Base-by-base conservation (phyloP, 2,797 vertebrate genomes). In the Silurus lanzhouensis region DNA sequence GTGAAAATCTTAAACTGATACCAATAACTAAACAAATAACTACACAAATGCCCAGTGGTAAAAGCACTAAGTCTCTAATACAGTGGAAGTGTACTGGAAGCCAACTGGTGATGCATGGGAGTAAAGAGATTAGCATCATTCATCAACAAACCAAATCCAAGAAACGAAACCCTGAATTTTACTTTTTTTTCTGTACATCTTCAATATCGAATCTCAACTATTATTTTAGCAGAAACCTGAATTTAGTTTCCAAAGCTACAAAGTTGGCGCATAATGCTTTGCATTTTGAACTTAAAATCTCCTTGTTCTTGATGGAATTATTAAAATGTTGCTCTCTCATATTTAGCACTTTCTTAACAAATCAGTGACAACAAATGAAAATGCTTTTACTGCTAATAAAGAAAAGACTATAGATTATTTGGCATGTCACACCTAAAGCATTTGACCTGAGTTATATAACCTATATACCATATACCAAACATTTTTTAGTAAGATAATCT, bases 371-470 rank as follows among this genome's bases (percentile, higher is more conserved):
- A 38, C 6, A 72, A 72, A 72, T 72, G 17, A 2, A 38, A 68
- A 19, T 71, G 46, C 38, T 72, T 72, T 10, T 44, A 46, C 0
- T 31, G 17, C 6, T 31, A 19, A 68, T 68, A 66, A 14, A 27
- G 64, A 66, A 66, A 64, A 31, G 14, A 68, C 27, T 31, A 68
- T 67, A 67, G 66, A 68, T 68, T 8, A n/a, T 74, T 75, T 55
- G 48, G 48, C 17, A 44, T 3, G 3, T 70, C n/a, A 55, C 46
- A n/a, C 25, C 22, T 52, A 14, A 27, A 25, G 44, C 27, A 27
- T 25, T 7, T 27, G 48, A 57, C n/a, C 48, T 75, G n/a, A 12
- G 22, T n/a, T 22, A 25, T 17, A 25, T 25, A 38, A 10, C 68
- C 38, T 46, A 14, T 72, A 27, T 27, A 38, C 1, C 3, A 75